Conservation (phyloP, 2,888 invertebrate species). For the Oithona nana region DNA sequence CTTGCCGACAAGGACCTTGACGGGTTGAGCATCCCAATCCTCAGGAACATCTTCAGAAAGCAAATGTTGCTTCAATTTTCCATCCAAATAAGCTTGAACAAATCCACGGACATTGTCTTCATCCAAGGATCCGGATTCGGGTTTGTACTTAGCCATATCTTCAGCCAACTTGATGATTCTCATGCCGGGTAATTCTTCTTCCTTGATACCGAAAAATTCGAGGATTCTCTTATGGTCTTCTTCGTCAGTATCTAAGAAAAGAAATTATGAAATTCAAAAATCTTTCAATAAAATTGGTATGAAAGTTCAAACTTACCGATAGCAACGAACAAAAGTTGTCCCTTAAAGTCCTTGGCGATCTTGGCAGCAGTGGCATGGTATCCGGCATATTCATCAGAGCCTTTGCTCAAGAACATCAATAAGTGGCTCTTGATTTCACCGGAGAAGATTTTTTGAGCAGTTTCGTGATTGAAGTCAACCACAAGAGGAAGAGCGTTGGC, state of each 20-base stretch:
- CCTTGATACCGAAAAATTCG: constrained; percentile 90
- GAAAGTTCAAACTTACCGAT: too few species aligned
- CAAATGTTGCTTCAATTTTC: constrained; percentile 64
- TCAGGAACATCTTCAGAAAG: constrained; percentile 80
- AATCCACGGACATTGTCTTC: constrained; percentile 52
- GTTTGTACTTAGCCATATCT: constrained; percentile 96
- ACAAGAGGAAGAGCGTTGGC: constrained; percentile 69
- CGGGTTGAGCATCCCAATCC: constrained; percentile 90
- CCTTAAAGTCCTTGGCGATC: constrained; percentile 73
- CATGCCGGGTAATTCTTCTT: constrained; percentile 44
- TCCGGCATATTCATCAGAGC: constrained; percentile 61
- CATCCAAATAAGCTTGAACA: constrained; percentile 70
- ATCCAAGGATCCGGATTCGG: constrained; percentile 47
- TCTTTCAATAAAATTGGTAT: too few species aligned
- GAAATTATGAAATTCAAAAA: too few species aligned
- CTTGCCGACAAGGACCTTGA: constrained; percentile 74
- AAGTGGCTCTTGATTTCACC: constrained; percentile 94
- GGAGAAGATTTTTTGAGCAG: constrained; percentile 93
- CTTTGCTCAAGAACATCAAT: constrained; percentile 81
- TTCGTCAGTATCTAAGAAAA: constrained; percentile 76
- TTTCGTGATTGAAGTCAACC: constrained; percentile 91
- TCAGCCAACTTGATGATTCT: constrained; percentile 85
- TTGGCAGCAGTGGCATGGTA: constrained; percentile 54
- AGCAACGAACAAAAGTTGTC: constrained; percentile 36
- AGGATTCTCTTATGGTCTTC: constrained; percentile 90